Percentiles rank a stretch among this genome's conserved stretches.
phyloP scores from a whole-genome alignment of 35 echinoderm and acorn worm genomes.

The Apostichopus californicus region DNA sequence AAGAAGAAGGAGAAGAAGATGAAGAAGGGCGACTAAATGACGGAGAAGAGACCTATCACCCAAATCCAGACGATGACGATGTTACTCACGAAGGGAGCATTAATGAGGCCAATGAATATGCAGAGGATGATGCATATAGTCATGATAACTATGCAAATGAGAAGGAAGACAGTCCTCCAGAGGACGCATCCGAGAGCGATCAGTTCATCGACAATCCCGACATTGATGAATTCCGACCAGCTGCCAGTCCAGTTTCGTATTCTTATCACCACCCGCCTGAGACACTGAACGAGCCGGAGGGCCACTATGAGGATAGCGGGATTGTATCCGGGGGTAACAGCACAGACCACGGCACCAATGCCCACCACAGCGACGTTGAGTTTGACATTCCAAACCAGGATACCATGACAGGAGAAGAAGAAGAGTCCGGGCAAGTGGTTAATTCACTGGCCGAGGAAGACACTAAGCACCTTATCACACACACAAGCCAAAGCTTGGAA shows the following conservation, averaged over 20 bases:
- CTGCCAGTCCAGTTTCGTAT: neutral
- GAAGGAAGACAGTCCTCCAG: constrained; percentile 10
- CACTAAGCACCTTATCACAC: neutral
- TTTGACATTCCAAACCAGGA: constrained; percentile 45
- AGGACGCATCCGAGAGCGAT: constrained; percentile 55
- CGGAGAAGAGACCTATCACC: neutral
- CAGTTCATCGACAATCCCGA: constrained; percentile 53
- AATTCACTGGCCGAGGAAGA: constrained; percentile 31
- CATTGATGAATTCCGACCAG: constrained; percentile 45
- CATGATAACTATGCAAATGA: constrained; percentile 54
- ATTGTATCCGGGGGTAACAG: constrained; percentile 11
- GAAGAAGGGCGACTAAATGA: constrained; percentile 6
- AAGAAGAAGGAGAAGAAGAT: constrained; percentile 54
- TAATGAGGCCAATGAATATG: constrained; percentile 48
- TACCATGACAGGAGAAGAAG: neutral
- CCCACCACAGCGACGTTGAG: constrained; percentile 11
- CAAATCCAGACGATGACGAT: constrained; percentile 4
- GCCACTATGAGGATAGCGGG: constrained; percentile 35
- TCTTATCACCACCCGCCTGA: neutral
- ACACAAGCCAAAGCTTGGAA: neutral
- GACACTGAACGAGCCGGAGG: neutral
- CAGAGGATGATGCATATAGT: constrained; percentile 56
- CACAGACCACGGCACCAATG: constrained; percentile 9
- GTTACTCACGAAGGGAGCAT: neutral
- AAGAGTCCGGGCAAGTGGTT: neutral